Base-by-base conservation (phyloP, 2,888 invertebrate genomes). In the Dastarcus helophoroides region DNA sequence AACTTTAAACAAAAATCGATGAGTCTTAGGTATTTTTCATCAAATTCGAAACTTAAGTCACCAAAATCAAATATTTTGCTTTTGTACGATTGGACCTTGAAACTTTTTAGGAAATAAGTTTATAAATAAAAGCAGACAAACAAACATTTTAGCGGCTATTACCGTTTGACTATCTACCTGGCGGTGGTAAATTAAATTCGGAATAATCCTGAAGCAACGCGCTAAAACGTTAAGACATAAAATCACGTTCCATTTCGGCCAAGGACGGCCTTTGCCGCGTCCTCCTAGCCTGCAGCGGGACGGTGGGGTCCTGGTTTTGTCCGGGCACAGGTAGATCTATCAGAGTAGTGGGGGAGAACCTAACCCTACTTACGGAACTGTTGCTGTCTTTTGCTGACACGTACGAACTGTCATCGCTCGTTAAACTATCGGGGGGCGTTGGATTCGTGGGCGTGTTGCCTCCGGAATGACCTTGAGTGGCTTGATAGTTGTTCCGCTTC, bases 381-480 rank as follows among this genome's bases (percentile, higher is more conserved):
- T 41, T 43, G 37, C 67, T 75, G 49, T 84, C 85, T 49, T 83
- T 72, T 10, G 89, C 89, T 5, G 89, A 89, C 43, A 85, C 76
- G 58, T 88, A 90, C 23, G 85, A 85, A 50, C 84, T 83, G 52
- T 88, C 89, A 13, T 90, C 90, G 49, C 85, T 84, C 1, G 84
- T 79, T 36, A 85, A 53, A 41, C 84, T 84, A 47, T 86, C 88
- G 0, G 86, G 85, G 0, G 88, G 86, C 4, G 88, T 85, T 2
- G 82, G 81, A 56, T 83, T 82, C 1, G 84, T 82, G 10, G 85
- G 83, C 1, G 84, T 83, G 9, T 63, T 65, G 2, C 74, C 77
- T 0, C 76, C 75, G 0, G 76, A 74, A 38, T 63, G 67, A 22
- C 52, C 58, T 40, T 65, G 64, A 4, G 41, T 39, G 22, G 31